Base-by-base conservation (phyloP, 2,113 vertebrate species). In the Perca schrenkii region DNA sequence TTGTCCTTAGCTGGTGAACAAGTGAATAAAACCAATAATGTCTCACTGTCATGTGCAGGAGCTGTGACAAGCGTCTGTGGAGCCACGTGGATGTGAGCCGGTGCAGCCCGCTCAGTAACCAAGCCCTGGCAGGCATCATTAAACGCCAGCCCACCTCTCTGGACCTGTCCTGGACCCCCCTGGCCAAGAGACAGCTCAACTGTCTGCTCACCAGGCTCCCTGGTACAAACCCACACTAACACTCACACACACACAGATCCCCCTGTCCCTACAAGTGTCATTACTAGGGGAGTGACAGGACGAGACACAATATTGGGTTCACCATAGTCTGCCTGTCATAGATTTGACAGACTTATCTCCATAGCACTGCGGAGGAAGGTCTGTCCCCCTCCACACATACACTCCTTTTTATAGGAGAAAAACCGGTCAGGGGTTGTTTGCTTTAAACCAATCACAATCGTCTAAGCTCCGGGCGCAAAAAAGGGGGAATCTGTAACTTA, bases 151-250 rank as follows among this genome's bases (percentile, higher is more conserved):
- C 98, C 0, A 88, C 95, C 72, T 96, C 96, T 70, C 96, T 99
- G 0, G 98, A 99, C 92, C 96, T 99, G 82, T 99, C 98, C 87
- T 99, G 98, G 98, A 99, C 98, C 67, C 97, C 97, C 22, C 94
- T 99, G 86, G 98, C 98, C 87, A 99, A 97, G 93, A 99, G 98
- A 79, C 98, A 99, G 89, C 96, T 99, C 49, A 97, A 96, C 6
- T 99, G 97, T 95, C 96, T 99, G 0, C 96, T 99, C 91, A 97
- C 97, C 87, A 96, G 98, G 84, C 95, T 99, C 16, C 97, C 98
- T 90, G 97, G 97, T 98, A 92, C 2, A 2, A 11, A 60, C n/a
- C 17, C 25, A 21, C 34, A 22, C 3, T 2, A 16, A 60, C 16
- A 21, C n/a, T 14, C 43, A 25, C 4, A 58, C 16, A 5, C 15